Conservation (phyloP, 2,888 invertebrate genomes). For the Osmoderma eremita region DNA sequence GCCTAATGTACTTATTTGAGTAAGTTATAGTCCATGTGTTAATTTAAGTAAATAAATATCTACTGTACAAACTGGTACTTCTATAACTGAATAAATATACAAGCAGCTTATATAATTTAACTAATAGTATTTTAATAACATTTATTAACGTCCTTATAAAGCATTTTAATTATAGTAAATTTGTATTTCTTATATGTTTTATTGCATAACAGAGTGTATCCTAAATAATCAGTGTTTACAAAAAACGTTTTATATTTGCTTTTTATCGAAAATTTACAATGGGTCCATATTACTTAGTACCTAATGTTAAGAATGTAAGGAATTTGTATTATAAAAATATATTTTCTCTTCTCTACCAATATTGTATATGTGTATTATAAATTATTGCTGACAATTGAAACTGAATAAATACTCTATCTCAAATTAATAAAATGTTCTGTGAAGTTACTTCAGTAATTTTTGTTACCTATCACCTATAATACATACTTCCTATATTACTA, state of each 20-base stretch:
- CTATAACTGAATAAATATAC: conserved; percentile 12
- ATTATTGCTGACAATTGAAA: conserved; percentile 15
- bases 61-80: conserved; percentile 26
- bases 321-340: conserved; percentile 22
- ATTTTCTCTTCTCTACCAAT: conserved; percentile 25
- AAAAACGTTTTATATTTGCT: conserved; percentile 25
- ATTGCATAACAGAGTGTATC: too few relatives aligned
- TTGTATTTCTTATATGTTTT: too few relatives aligned
- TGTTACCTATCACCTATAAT: too few relatives aligned
- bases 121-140: not conserved
- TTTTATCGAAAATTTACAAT: conserved; percentile 23
- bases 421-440: conserved; percentile 1
- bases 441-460: not conserved
- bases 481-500: too few relatives aligned
- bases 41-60: conserved; percentile 26
- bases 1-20: conserved; percentile 30
- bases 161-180: too few relatives aligned
- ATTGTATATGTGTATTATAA: conserved; percentile 15
- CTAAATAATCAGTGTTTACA: conserved; percentile 15
- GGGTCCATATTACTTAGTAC: conserved; percentile 34
- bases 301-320: conserved; percentile 20
- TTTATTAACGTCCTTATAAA: too few relatives aligned
- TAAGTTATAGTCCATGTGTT: conserved; percentile 17
- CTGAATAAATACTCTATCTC: not conserved
- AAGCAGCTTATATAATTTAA: not conserved